Evolutionary conservation across 35 echinoderm and acorn worm genomes (phyloP), one percentile per base, ranked within the genome.

Genomic region (Apostichopus californicus): DNA sequence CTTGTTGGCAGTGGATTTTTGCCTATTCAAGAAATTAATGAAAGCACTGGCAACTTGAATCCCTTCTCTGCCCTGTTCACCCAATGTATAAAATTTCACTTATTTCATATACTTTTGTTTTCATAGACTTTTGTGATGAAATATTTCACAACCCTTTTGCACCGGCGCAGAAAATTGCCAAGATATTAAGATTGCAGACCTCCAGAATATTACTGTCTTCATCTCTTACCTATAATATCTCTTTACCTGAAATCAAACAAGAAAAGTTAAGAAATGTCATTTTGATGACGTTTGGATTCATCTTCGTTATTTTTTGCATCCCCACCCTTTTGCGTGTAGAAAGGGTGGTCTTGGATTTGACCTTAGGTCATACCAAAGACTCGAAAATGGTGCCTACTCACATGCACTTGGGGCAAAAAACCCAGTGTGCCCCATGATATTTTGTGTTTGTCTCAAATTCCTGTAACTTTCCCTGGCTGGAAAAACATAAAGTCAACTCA

Each of bases 21-120:
- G 57, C 9, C 23, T 94, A 13, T 92, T 80, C 17, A 94, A 6
- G 75, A 90, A 93, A 54, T 93, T 10, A 8, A 18, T 60, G 5
- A 94, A 20, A 8, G 93, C 93, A 87, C 90, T 94, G 58, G 93
- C 88, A 18, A 94, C 83, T 18, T 78, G 57, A 53, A 92, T 94
- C 1, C 80, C 87, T 20, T 80, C 93, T 87, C 89, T 94, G 5
- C 89, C 93, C 15, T 81, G 63, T 75, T 84, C 73, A 20, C 11
- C 77, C 93, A 79, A 94, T 4, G 81, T 92, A 56, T 94, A 94
- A 23, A 91, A 94, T 25, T 92, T 13, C 3, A 94, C 78, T 73
- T 90, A 53, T 8, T 90, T 28, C 75, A 20, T 55, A 73, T 0
- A 71, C 53, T 18, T 55, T 52, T 77, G 77, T 55, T 28, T 28